Percentiles rank a stretch among this genome's conserved stretches.
phyloP scores from a whole-genome alignment of 1,140 invertebrate genomes.

The Dinoponera quadriceps region DNA sequence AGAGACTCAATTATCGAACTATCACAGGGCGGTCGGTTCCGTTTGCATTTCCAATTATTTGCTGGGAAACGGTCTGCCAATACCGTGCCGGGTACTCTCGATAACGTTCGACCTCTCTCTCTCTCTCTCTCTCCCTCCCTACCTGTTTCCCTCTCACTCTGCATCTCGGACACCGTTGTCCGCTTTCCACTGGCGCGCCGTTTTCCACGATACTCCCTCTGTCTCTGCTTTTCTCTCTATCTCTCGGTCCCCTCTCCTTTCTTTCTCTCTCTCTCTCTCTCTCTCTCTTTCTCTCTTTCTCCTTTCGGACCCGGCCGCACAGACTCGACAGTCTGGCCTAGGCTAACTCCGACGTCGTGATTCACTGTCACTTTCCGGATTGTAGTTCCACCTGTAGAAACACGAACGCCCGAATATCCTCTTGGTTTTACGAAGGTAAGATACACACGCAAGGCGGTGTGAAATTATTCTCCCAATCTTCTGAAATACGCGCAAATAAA shows the following conservation, averaged over 20 bases:
- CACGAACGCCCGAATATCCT: background rate
- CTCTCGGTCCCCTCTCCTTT: background rate
- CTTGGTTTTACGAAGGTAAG: background rate
- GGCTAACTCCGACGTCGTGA: slow-evolving; percentile 39
- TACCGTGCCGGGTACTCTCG: slow-evolving; percentile 82
- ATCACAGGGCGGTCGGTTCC: slow-evolving; percentile 83
- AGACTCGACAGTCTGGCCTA: slow-evolving; percentile 19
- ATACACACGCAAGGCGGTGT: background rate
- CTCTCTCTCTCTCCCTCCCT: too few relatives aligned
- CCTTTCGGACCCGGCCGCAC: background rate
- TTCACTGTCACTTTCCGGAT: slow-evolving; percentile 42
- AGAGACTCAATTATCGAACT: slow-evolving; percentile 86
- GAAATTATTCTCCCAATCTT: too few relatives aligned
- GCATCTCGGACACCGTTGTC: slow-evolving; percentile 69
- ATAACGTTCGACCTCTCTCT: slow-evolving; percentile 75
- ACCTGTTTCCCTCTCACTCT: background rate
- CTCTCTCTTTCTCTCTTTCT: slow-evolving; percentile 5
- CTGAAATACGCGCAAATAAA: too few relatives aligned
- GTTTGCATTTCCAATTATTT: slow-evolving; percentile 86
- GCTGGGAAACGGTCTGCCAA: slow-evolving; percentile 85
- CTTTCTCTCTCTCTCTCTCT: slow-evolving; percentile 3
- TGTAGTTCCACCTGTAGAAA: background rate
- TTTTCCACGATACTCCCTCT: slow-evolving; percentile 63
- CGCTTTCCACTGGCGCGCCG: slow-evolving; percentile 58
- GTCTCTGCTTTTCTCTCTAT: slow-evolving; percentile 57